Percentiles rank a stretch among this genome's conserved stretches.
Evolutionary conservation across 2,888 invertebrate species (phyloP).

Genomic region (Coelinius sp.): DNA sequence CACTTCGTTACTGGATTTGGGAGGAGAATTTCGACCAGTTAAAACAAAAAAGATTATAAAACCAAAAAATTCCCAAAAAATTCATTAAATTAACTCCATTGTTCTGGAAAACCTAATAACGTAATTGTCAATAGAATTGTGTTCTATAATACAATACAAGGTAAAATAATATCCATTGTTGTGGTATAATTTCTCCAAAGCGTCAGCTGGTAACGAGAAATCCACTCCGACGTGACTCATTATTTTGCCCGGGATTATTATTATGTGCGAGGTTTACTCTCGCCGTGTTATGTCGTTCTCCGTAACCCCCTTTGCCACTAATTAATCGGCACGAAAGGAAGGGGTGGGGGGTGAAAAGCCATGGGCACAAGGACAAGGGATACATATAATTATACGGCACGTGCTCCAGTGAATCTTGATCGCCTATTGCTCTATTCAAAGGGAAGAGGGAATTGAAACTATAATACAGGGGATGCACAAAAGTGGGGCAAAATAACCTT

Average conservation of each 20-base stretch:
- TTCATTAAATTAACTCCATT: neutral
- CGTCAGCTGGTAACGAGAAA: constrained; percentile 39
- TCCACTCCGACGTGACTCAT: constrained; percentile 41
- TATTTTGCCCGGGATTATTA: constrained; percentile 43
- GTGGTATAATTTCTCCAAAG: constrained; percentile 21
- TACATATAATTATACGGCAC: constrained; percentile 1
- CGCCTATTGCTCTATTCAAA: neutral
- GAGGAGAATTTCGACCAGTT: too few relatives aligned
- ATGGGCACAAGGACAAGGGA: neutral
- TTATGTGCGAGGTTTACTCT: constrained; percentile 42
- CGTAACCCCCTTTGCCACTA: constrained; percentile 21
- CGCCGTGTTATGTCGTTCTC: constrained; percentile 26
- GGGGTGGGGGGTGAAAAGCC: neutral
- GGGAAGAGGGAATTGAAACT: neutral
- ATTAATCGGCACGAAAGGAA: constrained; percentile 28
- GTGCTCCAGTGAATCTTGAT: neutral
- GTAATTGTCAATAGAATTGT: neutral
- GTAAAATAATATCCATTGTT: constrained; percentile 19
- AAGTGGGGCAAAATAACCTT: neutral
- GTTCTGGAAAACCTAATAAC: neutral
- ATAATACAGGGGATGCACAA: neutral
- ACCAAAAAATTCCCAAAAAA: neutral
- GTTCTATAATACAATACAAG: constrained; percentile 2
- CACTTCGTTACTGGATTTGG: too few relatives aligned
- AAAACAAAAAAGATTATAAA: neutral